Evolutionary conservation across 2,797 vertebrate species (phyloP), one percentile per base, ranked within the genome.

Genomic region (Pseudopleuronectes americanus): DNA sequence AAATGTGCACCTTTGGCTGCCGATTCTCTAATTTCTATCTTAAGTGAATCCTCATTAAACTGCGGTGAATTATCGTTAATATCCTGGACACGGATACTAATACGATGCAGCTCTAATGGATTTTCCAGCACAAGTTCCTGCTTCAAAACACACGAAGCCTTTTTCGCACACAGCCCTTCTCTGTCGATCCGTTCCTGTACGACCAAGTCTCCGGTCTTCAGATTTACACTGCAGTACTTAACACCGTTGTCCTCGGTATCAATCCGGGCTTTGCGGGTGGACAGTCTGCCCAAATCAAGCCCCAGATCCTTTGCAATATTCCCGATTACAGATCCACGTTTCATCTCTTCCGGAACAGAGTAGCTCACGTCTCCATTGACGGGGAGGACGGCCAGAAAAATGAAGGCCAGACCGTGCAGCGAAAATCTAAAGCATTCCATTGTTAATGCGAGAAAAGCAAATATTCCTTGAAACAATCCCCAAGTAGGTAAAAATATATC

Each of bases 1-100:
- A 93, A 91, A 1, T 83, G 81, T 0, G 85, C 84, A 3, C 94
- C 93, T 4, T 70, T 79, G 0, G 0, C 59, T 0, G 91, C 90
- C 0, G 84, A 92, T 76, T 95, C 94, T 0, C 0, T 75, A 2
- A 95, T 86, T 74, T 94, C 93, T 23, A 95, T 36, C 24, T 64
- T 75, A 1, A 93, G 66, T 4, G 84, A 73, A 0, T 92, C 87
- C 9, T 89, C 88, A 4, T 87, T 80, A 76, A 94, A 95, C 22
- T 83, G 83, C 0, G 94, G 94, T 1, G 81, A 65, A 47, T 95
- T 94, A 21, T 95, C 94, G 74, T 95, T 95, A n/a, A 94, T 81
- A 62, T 95, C 94, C 2, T 84, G 68, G 49, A 95, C 85, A 41
- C 92, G 89, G 16, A 95, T 64, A 41, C 74, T 89, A 21, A 94